phyloP scores from a whole-genome alignment of 2,888 invertebrate species.

The Pycnomerus fuliginosus region DNA sequence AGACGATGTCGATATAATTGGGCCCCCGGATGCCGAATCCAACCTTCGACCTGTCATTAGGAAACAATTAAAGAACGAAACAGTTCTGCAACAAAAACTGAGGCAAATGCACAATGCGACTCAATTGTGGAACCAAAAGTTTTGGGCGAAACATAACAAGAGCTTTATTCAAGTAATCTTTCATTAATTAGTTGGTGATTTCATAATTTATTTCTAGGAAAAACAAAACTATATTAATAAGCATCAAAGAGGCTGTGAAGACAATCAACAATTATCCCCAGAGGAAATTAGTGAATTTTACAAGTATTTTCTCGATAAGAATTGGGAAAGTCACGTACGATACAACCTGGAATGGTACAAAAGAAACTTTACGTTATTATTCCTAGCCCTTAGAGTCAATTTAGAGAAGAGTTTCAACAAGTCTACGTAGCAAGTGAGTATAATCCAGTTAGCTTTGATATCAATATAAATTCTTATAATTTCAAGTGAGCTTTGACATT shows the following conservation, averaged over 20 bases:
- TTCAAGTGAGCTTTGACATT: too few relatives aligned
- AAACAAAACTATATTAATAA: conserved; percentile 47
- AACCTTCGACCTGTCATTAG: conserved; percentile 75
- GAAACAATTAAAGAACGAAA: conserved; percentile 65
- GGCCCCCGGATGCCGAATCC: conserved; percentile 78
- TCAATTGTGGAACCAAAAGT: conserved; percentile 81
- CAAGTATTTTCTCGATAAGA: conserved; percentile 79
- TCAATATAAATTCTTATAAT: too few relatives aligned
- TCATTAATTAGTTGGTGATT: background rate
- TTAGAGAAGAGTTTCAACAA: conserved; percentile 52
- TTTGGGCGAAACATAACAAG: conserved; percentile 80
- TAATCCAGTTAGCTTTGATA: too few relatives aligned
- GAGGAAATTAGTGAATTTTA: conserved; percentile 90
- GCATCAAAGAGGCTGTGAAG: conserved; percentile 35
- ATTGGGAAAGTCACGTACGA: conserved; percentile 70
- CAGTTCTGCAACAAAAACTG: conserved; percentile 62
- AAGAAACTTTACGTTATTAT: conserved; percentile 68
- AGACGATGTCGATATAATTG: conserved; percentile 63
- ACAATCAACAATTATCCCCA: conserved; percentile 62
- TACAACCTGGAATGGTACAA: conserved; percentile 86
- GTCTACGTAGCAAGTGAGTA: too few relatives aligned
- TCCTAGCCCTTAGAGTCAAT: conserved; percentile 63
- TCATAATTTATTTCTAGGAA: conserved; percentile 43
- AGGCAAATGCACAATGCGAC: conserved; percentile 67
- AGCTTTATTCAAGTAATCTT: conserved; percentile 66